Evolutionary conservation across 2,888 invertebrate genomes (phyloP).

Genomic region (Tenthredo mesomela): DNA sequence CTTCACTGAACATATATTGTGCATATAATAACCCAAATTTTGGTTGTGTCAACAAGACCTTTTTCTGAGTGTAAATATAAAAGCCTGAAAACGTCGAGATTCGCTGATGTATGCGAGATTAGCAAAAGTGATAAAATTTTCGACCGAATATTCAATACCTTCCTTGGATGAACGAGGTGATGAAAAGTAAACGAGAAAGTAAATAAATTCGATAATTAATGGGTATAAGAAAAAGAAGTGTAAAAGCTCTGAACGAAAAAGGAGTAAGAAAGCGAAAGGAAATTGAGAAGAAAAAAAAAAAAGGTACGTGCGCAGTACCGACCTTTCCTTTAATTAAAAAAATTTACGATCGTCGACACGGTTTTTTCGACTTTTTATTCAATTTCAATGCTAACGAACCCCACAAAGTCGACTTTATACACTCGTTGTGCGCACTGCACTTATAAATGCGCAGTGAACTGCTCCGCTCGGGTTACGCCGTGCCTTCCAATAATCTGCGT

Average conservation of each 20-base stretch:
- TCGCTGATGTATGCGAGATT: background rate
- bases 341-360: constrained; percentile 57
- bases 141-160: background rate
- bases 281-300: background rate
- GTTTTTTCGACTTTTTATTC: constrained; percentile 55
- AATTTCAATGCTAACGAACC: constrained; percentile 47
- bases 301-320: constrained; percentile 1
- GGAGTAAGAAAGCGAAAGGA: background rate
- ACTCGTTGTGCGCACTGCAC: constrained; percentile 48
- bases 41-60: too few relatives aligned
- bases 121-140: background rate
- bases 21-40: too few relatives aligned
- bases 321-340: constrained; percentile 59
- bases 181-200: background rate
- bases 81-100: background rate
- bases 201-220: background rate
- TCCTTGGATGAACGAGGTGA: too few relatives aligned
- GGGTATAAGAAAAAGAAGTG: background rate
- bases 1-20: too few relatives aligned
- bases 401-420: background rate
- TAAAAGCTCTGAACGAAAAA: background rate
- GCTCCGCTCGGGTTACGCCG: constrained; percentile 10
- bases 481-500: background rate
- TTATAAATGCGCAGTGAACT: constrained; percentile 57
- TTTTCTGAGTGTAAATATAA: too few relatives aligned